phyloP scores from a whole-genome alignment of 2,113 vertebrate genomes.

The Heloderma charlesbogerti region DNA sequence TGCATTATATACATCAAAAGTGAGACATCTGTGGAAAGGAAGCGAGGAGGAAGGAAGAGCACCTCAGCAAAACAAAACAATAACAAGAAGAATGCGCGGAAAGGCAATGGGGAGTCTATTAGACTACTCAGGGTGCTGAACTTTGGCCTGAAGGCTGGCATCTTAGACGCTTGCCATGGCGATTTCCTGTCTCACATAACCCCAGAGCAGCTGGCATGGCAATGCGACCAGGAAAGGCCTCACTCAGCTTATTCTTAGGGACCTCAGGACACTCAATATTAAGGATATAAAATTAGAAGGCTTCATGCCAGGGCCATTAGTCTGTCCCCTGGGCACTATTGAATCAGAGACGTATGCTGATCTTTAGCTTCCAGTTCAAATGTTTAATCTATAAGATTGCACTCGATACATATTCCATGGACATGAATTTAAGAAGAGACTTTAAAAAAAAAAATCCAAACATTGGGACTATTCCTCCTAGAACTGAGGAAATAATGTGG shows the following conservation, averaged over 20 bases:
- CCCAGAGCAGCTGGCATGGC: slow-evolving; percentile 53
- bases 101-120: slow-evolving; percentile 56
- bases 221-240: slow-evolving; percentile 63
- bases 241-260: slow-evolving; percentile 63
- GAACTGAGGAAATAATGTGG: not conserved
- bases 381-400: slow-evolving; percentile 31
- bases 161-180: slow-evolving; percentile 44
- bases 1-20: slow-evolving; percentile 34
- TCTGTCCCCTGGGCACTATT: slow-evolving; percentile 28
- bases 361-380: slow-evolving; percentile 27
- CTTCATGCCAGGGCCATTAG: slow-evolving; percentile 29
- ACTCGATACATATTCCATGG: not conserved
- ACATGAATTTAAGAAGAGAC: not conserved
- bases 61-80: slow-evolving; percentile 43
- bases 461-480: not conserved
- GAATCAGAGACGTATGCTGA: slow-evolving; percentile 18
- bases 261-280: slow-evolving; percentile 57
- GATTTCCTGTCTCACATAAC: slow-evolving; percentile 64
- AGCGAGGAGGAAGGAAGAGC: slow-evolving; percentile 27
- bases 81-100: slow-evolving; percentile 13
- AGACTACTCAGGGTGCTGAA: slow-evolving; percentile 55
- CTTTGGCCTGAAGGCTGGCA: slow-evolving; percentile 1
- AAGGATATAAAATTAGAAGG: slow-evolving; percentile 62
- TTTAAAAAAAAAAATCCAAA: not conserved
- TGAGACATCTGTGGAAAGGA: slow-evolving; percentile 14